phyloP scores from a whole-genome alignment of 2,797 vertebrate species.

The Molossus molossus region DNA sequence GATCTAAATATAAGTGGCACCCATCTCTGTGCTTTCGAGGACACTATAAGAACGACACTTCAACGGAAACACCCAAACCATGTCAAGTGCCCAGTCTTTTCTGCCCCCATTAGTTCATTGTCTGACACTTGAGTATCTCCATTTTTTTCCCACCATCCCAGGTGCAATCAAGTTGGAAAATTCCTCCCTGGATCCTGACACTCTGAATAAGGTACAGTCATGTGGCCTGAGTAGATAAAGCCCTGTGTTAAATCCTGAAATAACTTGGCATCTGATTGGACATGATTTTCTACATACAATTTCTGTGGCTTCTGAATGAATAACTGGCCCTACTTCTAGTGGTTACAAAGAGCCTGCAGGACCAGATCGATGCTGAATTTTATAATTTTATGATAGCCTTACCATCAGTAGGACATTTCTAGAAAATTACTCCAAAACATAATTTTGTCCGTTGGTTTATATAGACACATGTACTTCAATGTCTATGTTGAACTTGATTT shows the following conservation, averaged over 20 bases:
- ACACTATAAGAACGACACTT: not conserved
- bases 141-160: not conserved
- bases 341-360: not conserved
- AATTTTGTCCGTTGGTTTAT: constrained; percentile 58
- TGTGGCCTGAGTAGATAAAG: not conserved
- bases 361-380: not conserved
- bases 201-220: not conserved
- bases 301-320: not conserved
- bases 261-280: not conserved
- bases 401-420: constrained; percentile 38
- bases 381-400: constrained; percentile 34
- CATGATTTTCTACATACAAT: not conserved
- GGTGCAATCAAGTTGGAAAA: not conserved
- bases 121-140: not conserved
- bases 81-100: not conserved
- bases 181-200: not conserved
- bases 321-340: constrained; percentile 36
- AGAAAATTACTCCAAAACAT: constrained; percentile 64
- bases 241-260: not conserved
- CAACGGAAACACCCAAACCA: not conserved
- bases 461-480: not conserved
- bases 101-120: not conserved
- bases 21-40: not conserved
- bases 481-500: constrained; percentile 59
- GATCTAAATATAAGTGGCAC: constrained; percentile 13